phyloP scores from a whole-genome alignment of 2,888 invertebrate species.

The Yponomeuta sedellus region DNA sequence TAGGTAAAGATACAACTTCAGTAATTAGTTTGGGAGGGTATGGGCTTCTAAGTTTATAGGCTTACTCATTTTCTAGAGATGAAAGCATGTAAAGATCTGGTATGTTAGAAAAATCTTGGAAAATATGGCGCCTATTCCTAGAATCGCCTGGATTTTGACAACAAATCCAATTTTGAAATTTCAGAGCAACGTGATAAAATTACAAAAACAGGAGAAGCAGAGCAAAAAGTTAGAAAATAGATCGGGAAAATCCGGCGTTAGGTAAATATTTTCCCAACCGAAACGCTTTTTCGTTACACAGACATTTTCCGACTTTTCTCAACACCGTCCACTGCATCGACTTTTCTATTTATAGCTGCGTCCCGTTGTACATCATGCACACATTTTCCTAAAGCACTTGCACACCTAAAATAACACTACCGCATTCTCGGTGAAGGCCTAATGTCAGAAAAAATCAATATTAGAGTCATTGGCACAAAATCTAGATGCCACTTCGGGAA shows the following conservation, averaged over 20 bases:
- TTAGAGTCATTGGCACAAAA: constrained; percentile 33
- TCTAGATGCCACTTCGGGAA: constrained; percentile 25
- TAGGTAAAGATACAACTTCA: no score
- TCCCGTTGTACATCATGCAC: not conserved
- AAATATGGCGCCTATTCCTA: not conserved
- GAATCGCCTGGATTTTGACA: not conserved
- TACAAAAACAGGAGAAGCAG: not conserved
- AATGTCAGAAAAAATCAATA: constrained; percentile 71
- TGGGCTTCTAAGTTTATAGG: no score
- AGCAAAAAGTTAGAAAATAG: not conserved
- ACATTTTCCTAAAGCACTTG: not conserved
- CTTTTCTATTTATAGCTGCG: no score
- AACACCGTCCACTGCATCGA: not conserved
- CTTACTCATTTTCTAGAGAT: no score
- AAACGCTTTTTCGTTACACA: not conserved
- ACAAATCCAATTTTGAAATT: not conserved
- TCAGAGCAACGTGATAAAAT: no score
- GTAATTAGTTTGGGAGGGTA: no score
- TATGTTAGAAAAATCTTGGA: not conserved
- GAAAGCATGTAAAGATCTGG: no score
- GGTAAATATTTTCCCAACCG: constrained; percentile 27
- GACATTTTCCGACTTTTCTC: not conserved
- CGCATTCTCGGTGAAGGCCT: constrained; percentile 48
- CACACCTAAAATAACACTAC: constrained; percentile 51
- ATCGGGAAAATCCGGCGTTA: not conserved